phyloP scores from a whole-genome alignment of 2,888 invertebrate species.

The Aspidiotus destructor region DNA sequence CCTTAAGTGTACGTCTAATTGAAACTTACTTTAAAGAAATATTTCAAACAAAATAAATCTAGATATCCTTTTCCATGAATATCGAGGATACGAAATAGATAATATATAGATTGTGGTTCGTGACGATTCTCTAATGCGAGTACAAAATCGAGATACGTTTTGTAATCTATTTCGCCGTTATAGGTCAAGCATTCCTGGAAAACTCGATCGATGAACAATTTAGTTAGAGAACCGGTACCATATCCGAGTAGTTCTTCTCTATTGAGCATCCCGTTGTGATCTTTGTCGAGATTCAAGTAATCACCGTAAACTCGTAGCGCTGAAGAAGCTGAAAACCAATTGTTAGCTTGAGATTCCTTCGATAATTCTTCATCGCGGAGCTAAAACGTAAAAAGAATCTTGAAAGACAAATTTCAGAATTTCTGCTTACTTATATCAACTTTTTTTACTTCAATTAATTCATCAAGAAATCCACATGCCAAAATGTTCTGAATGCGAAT shows the following conservation, averaged over 20 bases:
- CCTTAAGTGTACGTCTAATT: not conserved
- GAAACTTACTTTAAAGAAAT: constrained; percentile 67
- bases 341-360: constrained; percentile 73
- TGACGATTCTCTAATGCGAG: constrained; percentile 83
- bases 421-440: not conserved
- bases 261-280: constrained; percentile 92
- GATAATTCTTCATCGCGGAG: constrained; percentile 72
- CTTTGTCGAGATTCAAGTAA: constrained; percentile 84
- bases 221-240: constrained; percentile 83
- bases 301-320: constrained; percentile 86
- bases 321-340: constrained; percentile 85
- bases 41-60: constrained; percentile 82
- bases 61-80: constrained; percentile 78
- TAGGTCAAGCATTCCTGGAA: constrained; percentile 94
- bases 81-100: constrained; percentile 83
- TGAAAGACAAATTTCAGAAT: not conserved
- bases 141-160: constrained; percentile 89
- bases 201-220: constrained; percentile 81
- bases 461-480: constrained; percentile 83
- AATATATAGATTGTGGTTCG: constrained; percentile 84
- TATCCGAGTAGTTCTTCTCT: constrained; percentile 79
- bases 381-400: constrained; percentile 41
- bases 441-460: constrained; percentile 63
- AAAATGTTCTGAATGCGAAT: constrained; percentile 86
- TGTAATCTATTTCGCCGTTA: constrained; percentile 93